Conservation (phyloP, 2,113 vertebrate genomes). For the Gopherus evgoodei region DNA sequence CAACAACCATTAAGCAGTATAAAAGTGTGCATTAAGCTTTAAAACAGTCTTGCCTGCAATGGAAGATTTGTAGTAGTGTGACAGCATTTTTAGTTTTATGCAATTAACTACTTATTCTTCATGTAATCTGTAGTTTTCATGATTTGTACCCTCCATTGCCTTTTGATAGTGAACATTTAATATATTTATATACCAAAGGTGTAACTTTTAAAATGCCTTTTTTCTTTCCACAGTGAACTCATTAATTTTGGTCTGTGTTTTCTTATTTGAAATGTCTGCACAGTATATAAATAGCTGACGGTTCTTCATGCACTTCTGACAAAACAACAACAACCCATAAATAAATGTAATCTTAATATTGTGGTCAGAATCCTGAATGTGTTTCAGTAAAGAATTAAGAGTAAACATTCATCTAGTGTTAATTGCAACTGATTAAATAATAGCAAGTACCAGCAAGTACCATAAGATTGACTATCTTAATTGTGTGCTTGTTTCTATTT, state of each 20-base stretch:
- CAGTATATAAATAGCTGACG: background rate
- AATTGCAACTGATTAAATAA: conserved; percentile 68
- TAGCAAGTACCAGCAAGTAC: conserved; percentile 44
- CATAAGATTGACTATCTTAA: conserved; percentile 50
- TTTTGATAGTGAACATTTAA: background rate
- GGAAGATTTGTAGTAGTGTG: background rate
- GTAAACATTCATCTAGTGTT: conserved; percentile 62
- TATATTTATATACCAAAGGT: background rate
- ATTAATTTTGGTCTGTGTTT: background rate
- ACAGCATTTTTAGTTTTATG: background rate
- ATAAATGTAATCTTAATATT: conserved; percentile 3
- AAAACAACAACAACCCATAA: background rate
- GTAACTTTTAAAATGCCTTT: background rate
- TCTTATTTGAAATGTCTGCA: background rate
- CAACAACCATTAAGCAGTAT: background rate
- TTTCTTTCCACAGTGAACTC: background rate
- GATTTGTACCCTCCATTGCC: background rate
- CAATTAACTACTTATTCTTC: conserved; percentile 7
- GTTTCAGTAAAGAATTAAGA: conserved; percentile 27
- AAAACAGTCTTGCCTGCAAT: background rate
- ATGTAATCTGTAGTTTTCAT: background rate
- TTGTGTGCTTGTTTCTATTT: conserved; percentile 62
- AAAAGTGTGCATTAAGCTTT: background rate
- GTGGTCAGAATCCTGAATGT: conserved; percentile 57
- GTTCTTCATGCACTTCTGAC: background rate